phyloP scores from a whole-genome alignment of 30 jellyfish, hydroid and myxozoan genomes.

The Aurelia coerulea region DNA sequence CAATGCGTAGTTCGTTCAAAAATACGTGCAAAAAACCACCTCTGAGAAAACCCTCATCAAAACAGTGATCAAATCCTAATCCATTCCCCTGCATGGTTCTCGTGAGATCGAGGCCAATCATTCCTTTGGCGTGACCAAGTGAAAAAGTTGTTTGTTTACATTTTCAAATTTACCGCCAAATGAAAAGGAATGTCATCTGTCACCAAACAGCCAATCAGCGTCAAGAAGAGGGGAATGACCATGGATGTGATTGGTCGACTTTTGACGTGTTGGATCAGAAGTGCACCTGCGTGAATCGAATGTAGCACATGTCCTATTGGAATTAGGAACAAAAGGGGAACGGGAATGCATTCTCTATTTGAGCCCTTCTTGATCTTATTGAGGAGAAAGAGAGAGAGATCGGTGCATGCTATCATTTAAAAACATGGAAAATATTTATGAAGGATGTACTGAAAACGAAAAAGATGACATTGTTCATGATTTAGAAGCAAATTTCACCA shows the following conservation, averaged over 20 bases:
- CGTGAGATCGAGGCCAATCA: too few species aligned
- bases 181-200: conserved; percentile 4
- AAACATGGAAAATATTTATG: conserved; percentile 66
- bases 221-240: conserved; percentile 43
- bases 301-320: conserved; percentile 46
- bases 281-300: conserved; percentile 59
- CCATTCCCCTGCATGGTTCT: too few species aligned
- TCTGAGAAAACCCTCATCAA: too few species aligned
- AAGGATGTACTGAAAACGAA: conserved; percentile 14
- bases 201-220: conserved; percentile 20
- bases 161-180: conserved; percentile 64
- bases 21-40: too few species aligned
- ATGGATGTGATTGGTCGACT: conserved; percentile 38
- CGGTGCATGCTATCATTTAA: conserved; percentile 1
- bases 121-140: background rate
- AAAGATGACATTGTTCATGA: conserved; percentile 8
- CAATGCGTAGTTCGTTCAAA: too few species aligned
- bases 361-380: too few species aligned
- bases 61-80: too few species aligned
- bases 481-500: conserved; percentile 28
- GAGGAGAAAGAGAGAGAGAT: conserved; percentile 29
- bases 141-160: conserved; percentile 29
- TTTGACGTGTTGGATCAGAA: conserved; percentile 8
- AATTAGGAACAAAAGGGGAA: conserved; percentile 34
- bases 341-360: background rate